Conservation (phyloP, 2,888 invertebrate species). For the Pristionchus exspectatus region DNA sequence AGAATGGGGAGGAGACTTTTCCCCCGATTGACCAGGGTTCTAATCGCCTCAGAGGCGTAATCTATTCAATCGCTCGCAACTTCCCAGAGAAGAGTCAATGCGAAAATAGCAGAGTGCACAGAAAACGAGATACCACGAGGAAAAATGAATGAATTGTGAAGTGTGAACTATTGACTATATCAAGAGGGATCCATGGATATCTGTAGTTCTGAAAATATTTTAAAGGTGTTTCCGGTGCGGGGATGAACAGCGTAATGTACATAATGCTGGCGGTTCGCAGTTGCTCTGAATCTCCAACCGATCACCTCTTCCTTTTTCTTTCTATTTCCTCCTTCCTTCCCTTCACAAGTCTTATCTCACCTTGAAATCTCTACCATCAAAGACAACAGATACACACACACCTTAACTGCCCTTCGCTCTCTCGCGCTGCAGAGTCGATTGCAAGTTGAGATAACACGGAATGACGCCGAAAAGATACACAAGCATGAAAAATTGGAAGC, state of each 20-base stretch:
- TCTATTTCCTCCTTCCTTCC: neutral
- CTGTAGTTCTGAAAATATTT: neutral
- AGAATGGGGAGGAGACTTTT: neutral
- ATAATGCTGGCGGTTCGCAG: neutral
- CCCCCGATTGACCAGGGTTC: slow-evolving; percentile 10
- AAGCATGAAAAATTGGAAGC: slow-evolving; percentile 18
- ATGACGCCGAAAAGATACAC: slow-evolving; percentile 25
- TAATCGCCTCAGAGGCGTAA: slow-evolving; percentile 23
- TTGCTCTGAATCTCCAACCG: neutral
- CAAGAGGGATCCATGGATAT: neutral
- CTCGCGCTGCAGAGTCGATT: slow-evolving; percentile 12
- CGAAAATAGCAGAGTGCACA: neutral
- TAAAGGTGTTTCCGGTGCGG: neutral
- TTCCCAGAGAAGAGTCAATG: neutral
- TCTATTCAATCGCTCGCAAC: slow-evolving; percentile 28
- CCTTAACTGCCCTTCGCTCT: slow-evolving; percentile 31
- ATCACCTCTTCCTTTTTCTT: neutral
- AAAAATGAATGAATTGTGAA: neutral
- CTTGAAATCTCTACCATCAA: slow-evolving; percentile 28
- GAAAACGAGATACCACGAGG: neutral
- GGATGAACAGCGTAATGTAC: neutral
- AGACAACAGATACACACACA: slow-evolving; percentile 40
- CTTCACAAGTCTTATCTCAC: slow-evolving; percentile 1
- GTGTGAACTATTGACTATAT: neutral
- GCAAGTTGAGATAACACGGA: neutral